Evolutionary conservation across 2,797 vertebrate species (phyloP), one percentile per base, ranked within the genome.

Genomic region (Eleutherodactylus coqui): DNA sequence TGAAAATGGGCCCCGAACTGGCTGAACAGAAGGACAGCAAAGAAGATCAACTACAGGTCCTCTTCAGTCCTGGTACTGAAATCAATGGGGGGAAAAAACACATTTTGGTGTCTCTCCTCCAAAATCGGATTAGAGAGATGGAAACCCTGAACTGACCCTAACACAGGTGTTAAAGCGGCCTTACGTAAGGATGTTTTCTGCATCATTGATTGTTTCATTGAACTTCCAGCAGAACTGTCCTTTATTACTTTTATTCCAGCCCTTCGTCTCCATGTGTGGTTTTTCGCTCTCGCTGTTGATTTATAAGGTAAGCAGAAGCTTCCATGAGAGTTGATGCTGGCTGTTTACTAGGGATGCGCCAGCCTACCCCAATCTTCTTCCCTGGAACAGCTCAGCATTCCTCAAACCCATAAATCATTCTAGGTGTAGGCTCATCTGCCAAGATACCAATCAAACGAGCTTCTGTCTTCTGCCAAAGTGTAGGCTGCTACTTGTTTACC

Each of bases 231-330:
- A 7, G 51, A n/a, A 27, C 7, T n/a, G n/a, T 32, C 32, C 32
- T 24, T 55, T 55, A 53, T 3, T 21, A 17, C 9, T 21, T 38
- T 36, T 36, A 38, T 69, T 32, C 27, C 32, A 7, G 17, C 6
- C 10, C 38, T 13, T 45, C 0, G 11, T 45, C 41, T 45, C 36
- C 19, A 38, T 76, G 45, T 76, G 45, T 53, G 75, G 75, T 51
- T 73, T 34, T 13, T 16, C 7, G 32, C 14, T 53, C 75, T 32
- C 34, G 11, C 32, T 55, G n/a, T 34, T 53, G 75, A 78, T 78
- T 78, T 55, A 78, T 78, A 38, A 51, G 75, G 75, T 51, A 53
- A 34, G 32, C 49, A 41, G 67, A 70, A 78, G 75, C 75, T 55
- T 53, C 32, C 75, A 49, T 32, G 75, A 76, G 43, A 53, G 51